These are phyloP conservation scores for Dicentrarchus labrax DNA, from an alignment of 2,113 vertebrate genomes.

Conservation along the genomic window DNA sequence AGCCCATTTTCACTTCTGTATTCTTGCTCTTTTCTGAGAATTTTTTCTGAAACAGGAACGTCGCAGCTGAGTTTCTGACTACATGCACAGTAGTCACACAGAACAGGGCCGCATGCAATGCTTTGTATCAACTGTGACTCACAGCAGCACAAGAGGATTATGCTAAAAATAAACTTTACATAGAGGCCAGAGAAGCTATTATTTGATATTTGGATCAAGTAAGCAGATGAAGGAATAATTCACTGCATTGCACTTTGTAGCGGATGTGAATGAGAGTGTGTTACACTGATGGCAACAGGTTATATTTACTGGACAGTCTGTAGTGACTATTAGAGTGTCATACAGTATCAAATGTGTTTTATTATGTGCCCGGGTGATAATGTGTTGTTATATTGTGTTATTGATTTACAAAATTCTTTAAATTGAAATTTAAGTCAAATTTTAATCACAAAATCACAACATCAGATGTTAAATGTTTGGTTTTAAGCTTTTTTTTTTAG, in stretches of 20 bases:
- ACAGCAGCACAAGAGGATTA: constrained; percentile 50
- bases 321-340: too few species aligned
- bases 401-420: not conserved
- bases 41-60: constrained; percentile 60
- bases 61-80: not conserved
- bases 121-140: constrained; percentile 31
- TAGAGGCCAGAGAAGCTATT: constrained; percentile 31
- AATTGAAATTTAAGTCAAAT: not conserved
- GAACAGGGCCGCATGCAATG: not conserved
- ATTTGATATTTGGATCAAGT: constrained; percentile 53
- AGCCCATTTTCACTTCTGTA: constrained; percentile 68
- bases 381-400: not conserved
- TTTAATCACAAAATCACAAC: not conserved
- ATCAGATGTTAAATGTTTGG: too few species aligned
- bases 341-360: too few species aligned
- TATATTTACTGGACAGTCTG: not conserved
- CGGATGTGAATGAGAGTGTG: constrained; percentile 28
- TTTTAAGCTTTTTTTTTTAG: too few species aligned
- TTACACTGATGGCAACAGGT: constrained; percentile 30
- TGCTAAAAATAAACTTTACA: constrained; percentile 59
- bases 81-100: not conserved
- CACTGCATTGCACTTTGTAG: constrained; percentile 11
- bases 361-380: not conserved
- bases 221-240: constrained; percentile 45
- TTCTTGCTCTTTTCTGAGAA: not conserved